Percentiles rank a stretch among this genome's conserved stretches.
phyloP scores from a whole-genome alignment of 2,797 vertebrate genomes.

The Myripristis jacobus region DNA sequence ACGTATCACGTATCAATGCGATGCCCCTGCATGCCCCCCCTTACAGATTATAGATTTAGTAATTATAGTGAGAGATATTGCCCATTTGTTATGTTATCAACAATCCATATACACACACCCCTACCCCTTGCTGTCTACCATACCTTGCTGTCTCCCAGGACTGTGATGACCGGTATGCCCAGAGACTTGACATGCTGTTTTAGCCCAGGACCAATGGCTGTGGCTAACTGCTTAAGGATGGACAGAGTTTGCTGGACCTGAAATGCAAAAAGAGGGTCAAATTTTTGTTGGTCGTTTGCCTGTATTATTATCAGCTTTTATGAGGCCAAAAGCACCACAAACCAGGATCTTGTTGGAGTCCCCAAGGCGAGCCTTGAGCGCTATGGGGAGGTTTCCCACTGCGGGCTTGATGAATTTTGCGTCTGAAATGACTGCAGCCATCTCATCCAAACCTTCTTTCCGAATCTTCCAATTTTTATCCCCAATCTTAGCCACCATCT shows the following conservation, averaged over 20 bases:
- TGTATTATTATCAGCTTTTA: not conserved
- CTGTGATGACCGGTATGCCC: slow-evolving; percentile 88
- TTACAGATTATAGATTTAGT: no score
- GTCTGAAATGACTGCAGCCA: slow-evolving; percentile 87
- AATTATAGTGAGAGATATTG: no score
- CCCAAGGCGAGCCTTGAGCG: slow-evolving; percentile 88
- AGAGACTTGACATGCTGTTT: slow-evolving; percentile 88
- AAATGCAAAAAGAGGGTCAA: not conserved
- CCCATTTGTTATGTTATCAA: no score
- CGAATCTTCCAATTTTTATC: slow-evolving; percentile 95
- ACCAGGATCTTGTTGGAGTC: slow-evolving; percentile 95
- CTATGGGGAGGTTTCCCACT: slow-evolving; percentile 88
- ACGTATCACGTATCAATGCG: no score
- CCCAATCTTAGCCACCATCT: slow-evolving; percentile 87
- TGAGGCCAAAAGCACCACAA: slow-evolving; percentile 21
- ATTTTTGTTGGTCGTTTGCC: not conserved
- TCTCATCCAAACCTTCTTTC: slow-evolving; percentile 92
- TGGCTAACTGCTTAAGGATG: slow-evolving; percentile 90
- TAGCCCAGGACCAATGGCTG: slow-evolving; percentile 88
- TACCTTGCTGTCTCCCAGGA: slow-evolving; percentile 92
- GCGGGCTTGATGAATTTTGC: slow-evolving; percentile 90
- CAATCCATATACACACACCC: no score
- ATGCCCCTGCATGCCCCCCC: no score
- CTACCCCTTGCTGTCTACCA: no score
- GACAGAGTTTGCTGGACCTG: slow-evolving; percentile 89